Base-by-base conservation (phyloP, 2,888 invertebrate genomes). In the Microplitis manilae region DNA sequence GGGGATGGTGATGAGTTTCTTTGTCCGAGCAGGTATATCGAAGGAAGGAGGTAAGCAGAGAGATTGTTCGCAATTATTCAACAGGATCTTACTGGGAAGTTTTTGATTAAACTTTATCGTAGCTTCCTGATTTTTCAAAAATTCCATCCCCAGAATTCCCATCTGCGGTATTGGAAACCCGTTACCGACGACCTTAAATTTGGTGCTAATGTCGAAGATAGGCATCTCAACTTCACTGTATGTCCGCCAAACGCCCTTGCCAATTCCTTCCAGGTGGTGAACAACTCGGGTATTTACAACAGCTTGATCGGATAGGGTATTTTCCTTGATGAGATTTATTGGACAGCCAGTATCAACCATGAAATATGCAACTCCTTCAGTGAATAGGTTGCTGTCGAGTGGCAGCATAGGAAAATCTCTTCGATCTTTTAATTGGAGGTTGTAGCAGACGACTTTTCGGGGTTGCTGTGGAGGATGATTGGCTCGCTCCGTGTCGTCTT, bases 391-490 rank as follows among this genome's bases (percentile, higher is more conserved):
- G 4, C 4, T 1, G 1, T 50, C 50, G 9, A 50, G 50, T 9
- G 50, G 9, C 7, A 50, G 2, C 8, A 50, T 4, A 1, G 50
- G 50, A 2, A 50, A 9, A 1, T 50, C 8, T 1, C 9, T 9
- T 50, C 4, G 7, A 0, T 1, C 4, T 2, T 50, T 50, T 50
- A 50, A 4, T 50, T 50, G 50, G 50, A 50, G 50, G 9, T 50
- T 50, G 9, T 50, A 50, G 50, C 50, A 50, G 50, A 50, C 9
- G 50, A 50, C 83, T 80, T 76, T 81, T 82, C 0, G 81, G 79
- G 15, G 82, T 79, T 39, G 81, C 74, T 79, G 38, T 13, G 64
- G 60, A 70, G 15, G 20, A 20, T 65, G 6, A 74, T 20, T 1
- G 64, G 59, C 40, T 17, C 60, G 69, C 65, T 73, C 70, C 67